Percentiles rank a stretch among this genome's conserved stretches.
Conservation (phyloP, 2,888 invertebrate species). For the Blomia tropicalis region DNA sequence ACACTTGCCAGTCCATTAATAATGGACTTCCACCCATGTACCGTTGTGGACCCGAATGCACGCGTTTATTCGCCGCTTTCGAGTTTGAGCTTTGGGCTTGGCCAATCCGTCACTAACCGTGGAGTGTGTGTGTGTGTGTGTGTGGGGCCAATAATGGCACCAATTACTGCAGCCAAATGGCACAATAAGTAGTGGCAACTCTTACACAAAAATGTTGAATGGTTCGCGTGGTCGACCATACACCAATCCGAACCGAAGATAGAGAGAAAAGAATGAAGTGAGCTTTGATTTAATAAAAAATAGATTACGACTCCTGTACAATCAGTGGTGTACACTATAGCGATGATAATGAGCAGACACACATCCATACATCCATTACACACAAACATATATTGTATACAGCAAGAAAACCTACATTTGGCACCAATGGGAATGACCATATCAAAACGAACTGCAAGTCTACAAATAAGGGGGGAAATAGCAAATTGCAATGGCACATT, state of each 20-base stretch:
- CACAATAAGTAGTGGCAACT: not conserved
- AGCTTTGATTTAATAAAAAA: conserved; percentile 12
- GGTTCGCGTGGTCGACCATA: no score
- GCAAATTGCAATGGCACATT: no score
- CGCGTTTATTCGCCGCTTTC: no score
- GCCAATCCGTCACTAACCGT: no score
- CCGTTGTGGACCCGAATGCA: no score
- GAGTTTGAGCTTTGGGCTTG: no score
- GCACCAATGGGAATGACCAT: not conserved
- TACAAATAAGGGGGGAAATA: no score
- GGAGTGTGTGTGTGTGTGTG: no score
- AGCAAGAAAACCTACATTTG: not conserved
- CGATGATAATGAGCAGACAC: conserved; percentile 3
- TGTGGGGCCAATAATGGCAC: conserved; percentile 12
- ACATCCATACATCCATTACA: not conserved
- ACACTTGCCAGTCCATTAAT: conserved; percentile 14
- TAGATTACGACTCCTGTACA: not conserved
- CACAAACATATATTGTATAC: not conserved
- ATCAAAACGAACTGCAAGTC: no score
- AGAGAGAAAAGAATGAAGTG: not conserved
- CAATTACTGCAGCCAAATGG: not conserved
- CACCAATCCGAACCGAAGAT: not conserved
- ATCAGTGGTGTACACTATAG: no score
- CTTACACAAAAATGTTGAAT: no score
- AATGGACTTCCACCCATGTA: no score